A percentile compares a stretch with the other conserved stretches of the same genome.
phyloP scores from a whole-genome alignment of 1,140 invertebrate species.

The Daktulosphaira vitifoliae region DNA sequence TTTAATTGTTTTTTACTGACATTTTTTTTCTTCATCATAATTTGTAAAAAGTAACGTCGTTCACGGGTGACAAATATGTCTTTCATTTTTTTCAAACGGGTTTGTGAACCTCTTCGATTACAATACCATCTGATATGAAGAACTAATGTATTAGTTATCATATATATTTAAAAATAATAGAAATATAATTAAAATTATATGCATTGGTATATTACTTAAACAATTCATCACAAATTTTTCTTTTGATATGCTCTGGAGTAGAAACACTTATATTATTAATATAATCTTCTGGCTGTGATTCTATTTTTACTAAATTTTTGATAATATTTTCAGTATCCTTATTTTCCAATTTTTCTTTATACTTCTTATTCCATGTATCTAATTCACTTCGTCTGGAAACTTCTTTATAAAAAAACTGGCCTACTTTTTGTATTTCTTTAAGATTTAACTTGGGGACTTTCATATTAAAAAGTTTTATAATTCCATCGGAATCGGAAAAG shows the following conservation, averaged over 20 bases:
- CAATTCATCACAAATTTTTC: neutral
- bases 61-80: neutral
- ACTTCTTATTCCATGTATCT: slow-evolving; percentile 5
- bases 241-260: neutral
- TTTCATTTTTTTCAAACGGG: neutral
- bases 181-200: neutral
- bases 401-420: neutral
- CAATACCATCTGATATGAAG: slow-evolving; percentile 3
- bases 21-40: slow-evolving; percentile 22
- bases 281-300: neutral
- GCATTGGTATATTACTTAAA: neutral
- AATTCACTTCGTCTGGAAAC: neutral
- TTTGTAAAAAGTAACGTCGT: neutral
- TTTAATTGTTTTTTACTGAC: neutral
- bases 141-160: too few species aligned
- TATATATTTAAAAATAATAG: too few species aligned
- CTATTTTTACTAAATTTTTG: neutral
- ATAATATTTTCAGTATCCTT: neutral
- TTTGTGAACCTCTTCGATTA: neutral
- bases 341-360: neutral
- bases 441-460: neutral
- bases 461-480: neutral
- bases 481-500: neutral
- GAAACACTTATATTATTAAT: neutral
- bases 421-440: neutral